Evolutionary conservation across 1,140 invertebrate genomes (phyloP).

Genomic region (Dendrolimus punctatus): DNA sequence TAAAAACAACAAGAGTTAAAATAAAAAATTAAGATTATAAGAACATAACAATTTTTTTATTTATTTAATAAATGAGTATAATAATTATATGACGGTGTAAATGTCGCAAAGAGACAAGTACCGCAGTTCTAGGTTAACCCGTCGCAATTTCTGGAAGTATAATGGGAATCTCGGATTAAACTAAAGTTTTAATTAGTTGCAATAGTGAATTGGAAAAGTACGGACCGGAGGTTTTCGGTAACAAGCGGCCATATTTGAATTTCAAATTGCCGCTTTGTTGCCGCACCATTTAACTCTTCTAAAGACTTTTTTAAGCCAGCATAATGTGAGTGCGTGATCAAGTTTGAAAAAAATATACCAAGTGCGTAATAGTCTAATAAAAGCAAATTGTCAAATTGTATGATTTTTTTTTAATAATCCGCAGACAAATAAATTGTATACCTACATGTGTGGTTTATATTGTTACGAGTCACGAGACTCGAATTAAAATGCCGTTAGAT

Average conservation of each 20-base stretch:
- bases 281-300: constrained; percentile 3
- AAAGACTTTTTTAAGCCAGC: background rate
- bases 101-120: constrained; percentile 14
- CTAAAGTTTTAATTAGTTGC: constrained; percentile 65
- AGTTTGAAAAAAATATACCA: too few species aligned
- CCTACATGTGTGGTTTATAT: too few species aligned
- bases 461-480: too few species aligned
- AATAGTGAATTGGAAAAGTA: constrained; percentile 54
- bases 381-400: too few species aligned
- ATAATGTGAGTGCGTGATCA: background rate
- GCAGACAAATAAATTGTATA: too few species aligned
- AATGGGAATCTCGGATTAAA: constrained; percentile 55
- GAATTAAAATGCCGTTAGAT: too few species aligned
- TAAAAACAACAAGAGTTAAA: too few species aligned
- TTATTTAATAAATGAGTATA: background rate
- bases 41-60: background rate
- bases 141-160: constrained; percentile 51
- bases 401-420: too few species aligned
- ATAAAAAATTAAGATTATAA: too few species aligned
- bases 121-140: constrained; percentile 37
- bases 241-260: constrained; percentile 30
- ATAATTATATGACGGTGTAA: constrained; percentile 23
- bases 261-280: constrained; percentile 23
- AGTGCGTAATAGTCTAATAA: too few species aligned
- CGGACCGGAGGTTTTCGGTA: constrained; percentile 19